Evolutionary conservation across 2,797 vertebrate genomes (phyloP).

Genomic region (Chloroceryle amazona): DNA sequence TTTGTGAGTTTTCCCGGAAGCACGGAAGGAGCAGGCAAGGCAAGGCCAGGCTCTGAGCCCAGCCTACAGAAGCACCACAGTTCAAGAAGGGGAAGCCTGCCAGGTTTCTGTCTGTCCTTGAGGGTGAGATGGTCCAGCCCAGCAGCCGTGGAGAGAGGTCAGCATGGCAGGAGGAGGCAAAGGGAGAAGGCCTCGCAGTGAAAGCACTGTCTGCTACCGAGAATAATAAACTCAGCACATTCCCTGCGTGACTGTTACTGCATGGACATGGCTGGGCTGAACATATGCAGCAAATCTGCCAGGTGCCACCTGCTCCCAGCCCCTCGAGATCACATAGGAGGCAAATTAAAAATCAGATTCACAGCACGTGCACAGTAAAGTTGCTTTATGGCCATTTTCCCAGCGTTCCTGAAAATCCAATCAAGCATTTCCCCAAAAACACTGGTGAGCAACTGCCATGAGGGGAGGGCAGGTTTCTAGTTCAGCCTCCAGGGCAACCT

Average conservation of each 20-base stretch:
- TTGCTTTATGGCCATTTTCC: neutral
- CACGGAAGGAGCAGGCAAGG: neutral
- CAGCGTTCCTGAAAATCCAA: neutral
- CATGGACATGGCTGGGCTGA: neutral
- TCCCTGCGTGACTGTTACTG: neutral
- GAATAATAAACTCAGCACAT: neutral
- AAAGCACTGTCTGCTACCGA: neutral
- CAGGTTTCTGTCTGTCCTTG: neutral
- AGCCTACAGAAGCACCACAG: neutral
- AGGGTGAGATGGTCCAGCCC: neutral
- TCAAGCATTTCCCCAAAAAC: neutral
- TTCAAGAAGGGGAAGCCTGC: neutral
- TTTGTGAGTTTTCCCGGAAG: neutral
- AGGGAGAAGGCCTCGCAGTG: neutral
- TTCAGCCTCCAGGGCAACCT: neutral
- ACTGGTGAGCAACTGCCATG: neutral
- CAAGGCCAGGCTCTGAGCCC: neutral
- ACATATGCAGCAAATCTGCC: neutral
- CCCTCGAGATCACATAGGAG: neutral
- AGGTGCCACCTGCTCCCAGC: conserved; percentile 35
- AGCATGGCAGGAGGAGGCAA: neutral
- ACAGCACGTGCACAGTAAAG: neutral
- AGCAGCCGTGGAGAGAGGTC: neutral
- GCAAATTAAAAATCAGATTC: conserved; percentile 20
- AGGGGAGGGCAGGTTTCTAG: neutral